phyloP scores from a whole-genome alignment of 2,888 invertebrate species.

The Eumerus sabulonum region DNA sequence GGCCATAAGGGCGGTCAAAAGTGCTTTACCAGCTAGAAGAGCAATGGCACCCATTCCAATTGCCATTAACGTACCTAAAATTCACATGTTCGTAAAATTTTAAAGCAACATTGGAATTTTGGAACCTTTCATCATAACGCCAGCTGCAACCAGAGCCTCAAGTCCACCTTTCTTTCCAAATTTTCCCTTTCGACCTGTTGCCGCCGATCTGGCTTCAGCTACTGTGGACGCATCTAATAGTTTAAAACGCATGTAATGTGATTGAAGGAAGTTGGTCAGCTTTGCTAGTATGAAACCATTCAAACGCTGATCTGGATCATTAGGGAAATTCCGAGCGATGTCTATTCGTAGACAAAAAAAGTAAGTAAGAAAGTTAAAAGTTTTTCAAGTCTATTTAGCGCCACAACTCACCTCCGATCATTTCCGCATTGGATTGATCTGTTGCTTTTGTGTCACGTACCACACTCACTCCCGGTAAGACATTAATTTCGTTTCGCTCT shows the following conservation, averaged over 20 bases:
- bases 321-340: slow-evolving; percentile 86
- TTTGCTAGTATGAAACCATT: slow-evolving; percentile 88
- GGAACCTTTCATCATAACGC: slow-evolving; percentile 83
- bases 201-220: slow-evolving; percentile 81
- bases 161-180: slow-evolving; percentile 80
- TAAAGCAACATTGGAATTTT: neutral
- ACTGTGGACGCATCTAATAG: slow-evolving; percentile 83
- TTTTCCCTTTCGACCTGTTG: slow-evolving; percentile 81
- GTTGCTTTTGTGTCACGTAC: slow-evolving; percentile 84
- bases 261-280: slow-evolving; percentile 85
- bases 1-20: slow-evolving; percentile 90
- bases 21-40: slow-evolving; percentile 89
- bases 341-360: slow-evolving; percentile 77
- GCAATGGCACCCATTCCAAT: slow-evolving; percentile 88
- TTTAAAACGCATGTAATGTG: slow-evolving; percentile 86
- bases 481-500: slow-evolving; percentile 83
- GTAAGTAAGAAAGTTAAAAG: neutral
- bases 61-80: slow-evolving; percentile 85
- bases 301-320: slow-evolving; percentile 86
- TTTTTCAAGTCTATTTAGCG: no score
- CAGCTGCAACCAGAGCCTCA: slow-evolving; percentile 81
- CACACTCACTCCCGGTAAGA: slow-evolving; percentile 87
- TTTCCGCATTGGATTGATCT: slow-evolving; percentile 82
- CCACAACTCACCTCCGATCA: slow-evolving; percentile 81
- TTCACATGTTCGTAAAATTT: no score